A percentile compares a stretch with the other conserved stretches of the same genome.
phyloP scores from a whole-genome alignment of 2,113 vertebrate species.

The Mastomys coucha region DNA sequence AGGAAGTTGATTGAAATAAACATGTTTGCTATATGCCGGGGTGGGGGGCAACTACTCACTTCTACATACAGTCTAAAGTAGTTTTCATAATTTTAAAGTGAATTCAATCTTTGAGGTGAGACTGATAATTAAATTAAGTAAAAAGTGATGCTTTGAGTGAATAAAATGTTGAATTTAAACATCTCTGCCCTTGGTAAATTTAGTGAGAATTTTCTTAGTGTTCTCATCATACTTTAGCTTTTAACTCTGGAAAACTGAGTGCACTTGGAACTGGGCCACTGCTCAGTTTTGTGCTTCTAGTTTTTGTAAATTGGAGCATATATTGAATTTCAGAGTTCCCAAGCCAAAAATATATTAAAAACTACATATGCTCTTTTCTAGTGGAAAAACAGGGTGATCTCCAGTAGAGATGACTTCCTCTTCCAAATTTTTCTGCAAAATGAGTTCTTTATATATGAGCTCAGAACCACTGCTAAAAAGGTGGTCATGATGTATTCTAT shows the following conservation, averaged over 20 bases:
- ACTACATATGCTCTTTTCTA: slow-evolving; percentile 35
- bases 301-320: slow-evolving; percentile 69
- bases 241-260: slow-evolving; percentile 51
- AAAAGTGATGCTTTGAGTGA: background rate
- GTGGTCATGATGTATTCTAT: slow-evolving; percentile 50
- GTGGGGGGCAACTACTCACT: background rate
- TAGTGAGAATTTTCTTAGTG: background rate
- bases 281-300: slow-evolving; percentile 59
- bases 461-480: slow-evolving; percentile 38
- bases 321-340: slow-evolving; percentile 66
- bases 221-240: slow-evolving; percentile 37
- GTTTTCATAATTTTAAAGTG: slow-evolving; percentile 36
- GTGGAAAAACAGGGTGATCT: slow-evolving; percentile 52
- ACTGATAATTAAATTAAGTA: slow-evolving; percentile 3
- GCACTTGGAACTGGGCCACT: slow-evolving; percentile 55
- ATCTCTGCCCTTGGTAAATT: background rate
- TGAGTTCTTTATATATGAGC: slow-evolving; percentile 30
- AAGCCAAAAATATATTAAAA: slow-evolving; percentile 64
- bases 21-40: background rate
- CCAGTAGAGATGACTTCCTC: slow-evolving; percentile 41
- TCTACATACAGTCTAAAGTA: background rate
- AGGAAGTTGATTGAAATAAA: background rate
- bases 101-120: slow-evolving; percentile 7
- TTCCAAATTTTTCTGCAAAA: slow-evolving; percentile 15
- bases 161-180: background rate